Conservation (phyloP, 2,888 invertebrate species). For the Stictocephala bisonia region DNA sequence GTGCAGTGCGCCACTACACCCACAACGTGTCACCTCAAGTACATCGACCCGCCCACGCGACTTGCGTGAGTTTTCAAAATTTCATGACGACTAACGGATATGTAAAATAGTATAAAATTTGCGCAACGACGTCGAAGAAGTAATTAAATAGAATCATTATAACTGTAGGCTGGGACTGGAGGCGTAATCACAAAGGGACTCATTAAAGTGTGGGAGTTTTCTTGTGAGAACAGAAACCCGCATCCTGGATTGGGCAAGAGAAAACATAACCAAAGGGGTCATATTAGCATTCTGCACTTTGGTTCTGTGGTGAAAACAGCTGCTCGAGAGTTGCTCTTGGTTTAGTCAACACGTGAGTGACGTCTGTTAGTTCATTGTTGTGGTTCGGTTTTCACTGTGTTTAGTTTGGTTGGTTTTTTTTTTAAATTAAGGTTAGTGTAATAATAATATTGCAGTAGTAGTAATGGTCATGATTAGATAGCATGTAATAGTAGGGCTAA, state of each 20-base stretch:
- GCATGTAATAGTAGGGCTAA: no score
- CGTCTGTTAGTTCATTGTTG: no score
- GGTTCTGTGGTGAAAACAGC: constrained; percentile 5
- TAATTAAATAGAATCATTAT: constrained; percentile 48
- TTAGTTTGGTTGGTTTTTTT: no score
- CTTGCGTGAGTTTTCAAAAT: constrained; percentile 39
- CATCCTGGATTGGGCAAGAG: constrained; percentile 48
- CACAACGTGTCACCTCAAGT: not conserved
- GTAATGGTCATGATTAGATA: no score
- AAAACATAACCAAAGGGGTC: constrained; percentile 44
- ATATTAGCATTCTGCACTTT: constrained; percentile 46
- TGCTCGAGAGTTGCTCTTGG: not conserved
- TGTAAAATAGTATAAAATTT: constrained; percentile 42
- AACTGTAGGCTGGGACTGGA: constrained; percentile 39
- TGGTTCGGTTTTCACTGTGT: no score
- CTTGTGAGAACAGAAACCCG: constrained; percentile 46
- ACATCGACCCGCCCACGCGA: constrained; percentile 17
- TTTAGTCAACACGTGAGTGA: no score
- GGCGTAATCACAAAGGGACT: constrained; percentile 40
- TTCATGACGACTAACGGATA: constrained; percentile 40
- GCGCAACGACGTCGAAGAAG: constrained; percentile 31
- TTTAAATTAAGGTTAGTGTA: no score
- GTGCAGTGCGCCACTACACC: no score
- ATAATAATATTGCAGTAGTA: no score
- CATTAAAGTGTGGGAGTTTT: constrained; percentile 49